A percentile compares a stretch with the other conserved stretches of the same genome.
These are phyloP conservation scores for Drosophila diplacantha DNA, from an alignment of 2,888 invertebrate species.

Conservation along the genomic window DNA sequence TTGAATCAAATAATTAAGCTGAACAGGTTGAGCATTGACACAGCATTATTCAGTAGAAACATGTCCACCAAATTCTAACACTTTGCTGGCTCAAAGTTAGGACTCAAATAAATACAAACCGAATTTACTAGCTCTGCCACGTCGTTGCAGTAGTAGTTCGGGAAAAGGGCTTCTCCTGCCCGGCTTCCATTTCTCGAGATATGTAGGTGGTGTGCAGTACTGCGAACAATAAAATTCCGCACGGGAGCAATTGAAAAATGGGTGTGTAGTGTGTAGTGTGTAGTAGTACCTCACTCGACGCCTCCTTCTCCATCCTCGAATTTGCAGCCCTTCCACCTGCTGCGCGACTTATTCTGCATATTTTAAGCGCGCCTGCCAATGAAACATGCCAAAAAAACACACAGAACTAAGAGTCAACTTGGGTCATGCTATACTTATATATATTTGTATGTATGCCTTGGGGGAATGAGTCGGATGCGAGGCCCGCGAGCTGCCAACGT, in stretches of 20 bases:
- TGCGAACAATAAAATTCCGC: conserved; percentile 45
- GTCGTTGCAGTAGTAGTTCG: conserved; percentile 33
- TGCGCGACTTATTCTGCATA: conserved; percentile 56
- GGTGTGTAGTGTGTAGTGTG: conserved; percentile 48
- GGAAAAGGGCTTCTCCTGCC: neutral
- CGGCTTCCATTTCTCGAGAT: conserved; percentile 3
- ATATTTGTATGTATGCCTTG: neutral
- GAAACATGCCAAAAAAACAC: conserved; percentile 68
- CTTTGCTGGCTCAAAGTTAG: conserved; percentile 1
- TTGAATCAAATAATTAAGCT: neutral
- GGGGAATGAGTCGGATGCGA: conserved; percentile 24
- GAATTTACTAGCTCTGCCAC: conserved; percentile 48
- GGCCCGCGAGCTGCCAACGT: conserved; percentile 54
- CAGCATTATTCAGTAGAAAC: conserved; percentile 12
- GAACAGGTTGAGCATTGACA: neutral
- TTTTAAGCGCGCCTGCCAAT: conserved; percentile 65
- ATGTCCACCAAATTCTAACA: conserved; percentile 13
- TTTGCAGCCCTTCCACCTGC: conserved; percentile 52
- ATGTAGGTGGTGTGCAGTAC: conserved; percentile 1
- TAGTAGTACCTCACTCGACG: conserved; percentile 31
- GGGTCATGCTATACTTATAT: conserved; percentile 3
- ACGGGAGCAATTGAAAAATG: conserved; percentile 51
- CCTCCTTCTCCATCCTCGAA: neutral
- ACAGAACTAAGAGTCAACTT: conserved; percentile 45
- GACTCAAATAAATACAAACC: conserved; percentile 49